Evolutionary conservation across 2,888 invertebrate genomes (phyloP).

Genomic region (Barypeithes pellucidus): DNA sequence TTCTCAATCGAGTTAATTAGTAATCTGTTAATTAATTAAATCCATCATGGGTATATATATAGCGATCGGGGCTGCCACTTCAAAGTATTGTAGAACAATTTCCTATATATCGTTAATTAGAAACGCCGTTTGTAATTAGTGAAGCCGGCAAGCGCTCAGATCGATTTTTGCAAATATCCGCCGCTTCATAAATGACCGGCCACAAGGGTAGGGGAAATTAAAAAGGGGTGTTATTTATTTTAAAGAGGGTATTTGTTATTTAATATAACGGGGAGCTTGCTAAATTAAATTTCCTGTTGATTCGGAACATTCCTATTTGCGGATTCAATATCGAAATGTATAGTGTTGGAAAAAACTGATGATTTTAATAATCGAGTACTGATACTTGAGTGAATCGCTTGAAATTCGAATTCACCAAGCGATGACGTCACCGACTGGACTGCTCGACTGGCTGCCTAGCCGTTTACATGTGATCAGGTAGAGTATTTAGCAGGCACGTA

Average conservation of each 20-base stretch:
- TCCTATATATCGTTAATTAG: conserved; percentile 71
- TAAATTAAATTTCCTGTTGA: no score
- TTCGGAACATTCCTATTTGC: no score
- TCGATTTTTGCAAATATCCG: conserved; percentile 63
- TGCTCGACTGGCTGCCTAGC: no score
- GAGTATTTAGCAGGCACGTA: no score
- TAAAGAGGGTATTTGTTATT: conserved; percentile 39
- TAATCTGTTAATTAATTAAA: conserved; percentile 71
- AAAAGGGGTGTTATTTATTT: conserved; percentile 43
- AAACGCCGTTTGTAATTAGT: conserved; percentile 70
- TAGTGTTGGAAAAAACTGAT: no score
- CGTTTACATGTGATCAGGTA: no score
- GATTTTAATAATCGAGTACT: no score
- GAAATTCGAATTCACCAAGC: no score
- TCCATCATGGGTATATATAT: conserved; percentile 65
- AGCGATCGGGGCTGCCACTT: conserved; percentile 65
- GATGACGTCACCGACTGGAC: no score
- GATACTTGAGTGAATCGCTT: no score
- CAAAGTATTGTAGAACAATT: conserved; percentile 71
- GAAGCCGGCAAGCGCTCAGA: conserved; percentile 63
- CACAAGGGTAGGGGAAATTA: conserved; percentile 44
- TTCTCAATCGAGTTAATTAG: conserved; percentile 69
- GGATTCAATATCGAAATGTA: no score
- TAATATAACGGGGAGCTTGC: conserved; percentile 1
- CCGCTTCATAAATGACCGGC: conserved; percentile 45